Evolutionary conservation across 2,888 invertebrate genomes (phyloP), one percentile per base, ranked within the genome.

Genomic region (Nephrotoma appendiculata): DNA sequence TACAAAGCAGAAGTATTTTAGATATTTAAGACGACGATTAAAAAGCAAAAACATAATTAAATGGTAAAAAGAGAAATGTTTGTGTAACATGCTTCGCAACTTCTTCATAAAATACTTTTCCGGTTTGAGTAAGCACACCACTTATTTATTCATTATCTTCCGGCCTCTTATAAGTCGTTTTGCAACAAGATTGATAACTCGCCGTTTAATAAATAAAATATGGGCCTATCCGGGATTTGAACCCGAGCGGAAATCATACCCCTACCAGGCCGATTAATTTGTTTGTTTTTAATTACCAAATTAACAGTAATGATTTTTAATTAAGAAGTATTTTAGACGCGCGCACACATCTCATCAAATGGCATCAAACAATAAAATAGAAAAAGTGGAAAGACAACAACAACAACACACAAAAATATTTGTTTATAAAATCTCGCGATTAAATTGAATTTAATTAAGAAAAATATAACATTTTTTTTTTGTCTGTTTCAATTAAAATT

Each of bases 231-330:
- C 15, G 52, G 52, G 52, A 57, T 57, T 57, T 57, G 15, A 57
- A 15, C 52, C 52, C 52, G 86, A 86, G 86, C 86, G 86, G 86
- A 86, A 86, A 86, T 86, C 86, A 86, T 31, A 57, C 15, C 52
- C 52, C 52, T 57, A 57, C 15, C 52, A 57, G 52, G 52, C 52
- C 52, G 31, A 31, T 31, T 31, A 31, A 57, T 6, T 5, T 15
- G 15, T 44, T 44, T 44, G 44, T 31, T 31, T 57, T 57, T 15
- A 4, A 57, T 57, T 57, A 15, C 7, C 15, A 15, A 57, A 57
- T 57, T 52, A 15, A 57, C 57, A 57, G 19, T 71, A 31, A 71
- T 71, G 31, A 31, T 71, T 71, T 71, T 71, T 31, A 31, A 71
- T 71, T 71, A 71, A 12, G 31, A 71, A 48, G 15, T 57, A 57